Base-by-base conservation (phyloP, 1,140 invertebrate genomes). In the Lepidurus couesii region DNA sequence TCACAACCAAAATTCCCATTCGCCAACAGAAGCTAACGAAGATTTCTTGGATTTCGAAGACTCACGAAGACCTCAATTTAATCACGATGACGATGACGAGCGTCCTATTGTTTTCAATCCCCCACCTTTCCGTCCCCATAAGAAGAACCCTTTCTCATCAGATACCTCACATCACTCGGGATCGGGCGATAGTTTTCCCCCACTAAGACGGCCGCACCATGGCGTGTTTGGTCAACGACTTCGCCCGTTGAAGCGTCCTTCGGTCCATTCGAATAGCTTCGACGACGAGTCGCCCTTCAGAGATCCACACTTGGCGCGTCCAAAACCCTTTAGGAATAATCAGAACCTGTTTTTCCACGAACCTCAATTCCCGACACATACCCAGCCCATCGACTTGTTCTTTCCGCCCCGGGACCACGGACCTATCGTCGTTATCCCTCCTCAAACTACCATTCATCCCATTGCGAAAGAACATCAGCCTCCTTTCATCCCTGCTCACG, bases 101-200 rank as follows among this genome's bases (percentile, higher is more conserved):
- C 53, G 21, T n/a, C 53, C 16, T 65, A 65, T 65, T 65, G 13
- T 65, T 65, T 65, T 65, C 13, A 65, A 65, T 65, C 53, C 53
- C 13, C 53, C 53, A 9, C 16, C 53, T 13, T 65, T 65, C 13
- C 53, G 53, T 13, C 8, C n/a, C 9, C 34, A 34, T 4, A 34
- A 34, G 3, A 65, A 65, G 21, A 65, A 65, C 2, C 6, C 21
- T 21, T 21, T 21, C 8, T 65, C 53, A 21, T 16, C 53, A 65
- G 53, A 13, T n/a, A 65, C 53, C 7, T 65, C 21, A 65, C 1
- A 9, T 11, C 13, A 65, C 21, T n/a, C 16, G 7, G 53, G 21
- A 11, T 65, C n/a, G 1, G 53, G 6, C 53, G 6, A 10, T 21
- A 65, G 53, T 16, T n/a, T n/a, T 0, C 53, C n/a, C 7, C 53